phyloP scores from a whole-genome alignment of 2,888 invertebrate genomes.

The Harpalus rubripes region DNA sequence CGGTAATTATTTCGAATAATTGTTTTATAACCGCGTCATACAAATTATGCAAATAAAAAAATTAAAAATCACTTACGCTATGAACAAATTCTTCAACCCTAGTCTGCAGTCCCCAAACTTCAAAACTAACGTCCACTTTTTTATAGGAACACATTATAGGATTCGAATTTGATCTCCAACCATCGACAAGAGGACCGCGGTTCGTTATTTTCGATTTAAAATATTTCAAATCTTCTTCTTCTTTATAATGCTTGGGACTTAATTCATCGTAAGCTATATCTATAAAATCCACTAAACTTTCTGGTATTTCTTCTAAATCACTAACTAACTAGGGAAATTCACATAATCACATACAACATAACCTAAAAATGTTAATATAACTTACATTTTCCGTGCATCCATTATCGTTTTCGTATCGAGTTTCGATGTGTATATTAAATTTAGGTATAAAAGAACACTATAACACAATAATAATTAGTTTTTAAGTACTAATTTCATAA shows the following conservation, averaged over 20 bases:
- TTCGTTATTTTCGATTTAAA: slow-evolving; percentile 91
- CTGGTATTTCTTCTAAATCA: slow-evolving; percentile 84
- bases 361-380: slow-evolving; percentile 68
- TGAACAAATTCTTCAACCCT: slow-evolving; percentile 93
- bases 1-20: too few species aligned
- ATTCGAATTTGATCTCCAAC: slow-evolving; percentile 86
- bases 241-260: slow-evolving; percentile 92
- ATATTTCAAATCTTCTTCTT: slow-evolving; percentile 91
- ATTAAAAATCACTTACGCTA: slow-evolving; percentile 79
- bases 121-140: slow-evolving; percentile 90
- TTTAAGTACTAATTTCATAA: slow-evolving; percentile 53
- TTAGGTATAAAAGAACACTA: slow-evolving; percentile 95
- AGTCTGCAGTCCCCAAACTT: slow-evolving; percentile 95
- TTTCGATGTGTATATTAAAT: slow-evolving; percentile 91
- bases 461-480: slow-evolving; percentile 74
- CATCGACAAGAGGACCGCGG: slow-evolving; percentile 90
- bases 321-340: too few species aligned
- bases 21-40: too few species aligned
- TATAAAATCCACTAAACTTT: slow-evolving; percentile 87
- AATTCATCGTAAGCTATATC: slow-evolving; percentile 95
- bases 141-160: slow-evolving; percentile 98
- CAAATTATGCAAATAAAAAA: neutral
- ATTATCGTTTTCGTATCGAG: slow-evolving; percentile 93
- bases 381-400: slow-evolving; percentile 93
- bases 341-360: slow-evolving; percentile 29